Evolutionary conservation across 1,140 invertebrate species (phyloP).

Genomic region (Aporrectodea caliginosa): DNA sequence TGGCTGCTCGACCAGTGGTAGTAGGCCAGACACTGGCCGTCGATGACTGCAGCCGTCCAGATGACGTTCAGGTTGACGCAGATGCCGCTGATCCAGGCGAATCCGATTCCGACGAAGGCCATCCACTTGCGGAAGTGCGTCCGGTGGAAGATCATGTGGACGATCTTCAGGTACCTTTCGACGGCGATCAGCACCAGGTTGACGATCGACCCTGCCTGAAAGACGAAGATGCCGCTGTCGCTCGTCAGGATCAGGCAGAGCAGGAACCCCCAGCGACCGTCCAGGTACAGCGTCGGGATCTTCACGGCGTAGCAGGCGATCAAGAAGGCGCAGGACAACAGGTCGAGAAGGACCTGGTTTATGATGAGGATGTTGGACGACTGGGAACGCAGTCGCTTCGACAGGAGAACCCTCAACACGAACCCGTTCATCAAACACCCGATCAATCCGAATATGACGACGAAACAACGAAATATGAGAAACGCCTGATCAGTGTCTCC

Average conservation of each 20-base stretch:
- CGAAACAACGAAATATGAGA: neutral
- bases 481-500: too few relatives aligned
- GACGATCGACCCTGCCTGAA: neutral
- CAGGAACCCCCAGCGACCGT: neutral
- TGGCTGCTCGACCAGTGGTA: neutral
- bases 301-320: neutral
- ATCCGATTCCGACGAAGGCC: neutral
- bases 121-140: neutral
- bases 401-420: neutral
- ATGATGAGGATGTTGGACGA: neutral
- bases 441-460: neutral
- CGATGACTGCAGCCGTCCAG: conserved; percentile 8
- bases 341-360: neutral
- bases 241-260: neutral
- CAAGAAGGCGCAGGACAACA: neutral
- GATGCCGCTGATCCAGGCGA: conserved; percentile 18
- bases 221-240: neutral
- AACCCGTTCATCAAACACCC: neutral
- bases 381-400: neutral
- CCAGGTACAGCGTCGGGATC: neutral
- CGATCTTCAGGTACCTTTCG: conserved; percentile 9
- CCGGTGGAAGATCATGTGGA: conserved; percentile 16
- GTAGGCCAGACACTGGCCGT: conserved; percentile 13
- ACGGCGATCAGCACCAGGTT: neutral
- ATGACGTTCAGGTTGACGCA: neutral